Conservation (phyloP, 1,140 invertebrate species). For the Hermatobates lingyangjiaoensis region DNA sequence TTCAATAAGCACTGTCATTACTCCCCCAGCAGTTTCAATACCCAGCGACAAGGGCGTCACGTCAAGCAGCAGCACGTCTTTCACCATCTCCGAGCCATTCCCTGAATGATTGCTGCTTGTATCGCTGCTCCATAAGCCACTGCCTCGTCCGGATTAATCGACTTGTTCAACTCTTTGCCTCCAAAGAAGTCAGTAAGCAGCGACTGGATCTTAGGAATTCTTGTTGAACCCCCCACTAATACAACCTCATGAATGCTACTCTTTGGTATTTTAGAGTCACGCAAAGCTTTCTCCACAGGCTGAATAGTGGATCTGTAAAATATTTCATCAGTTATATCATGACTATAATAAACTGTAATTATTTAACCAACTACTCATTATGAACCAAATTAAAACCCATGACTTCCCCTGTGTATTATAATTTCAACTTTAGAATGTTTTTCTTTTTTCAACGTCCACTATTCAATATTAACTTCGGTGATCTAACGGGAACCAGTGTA, state of each 20-base stretch:
- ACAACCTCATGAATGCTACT: constrained; percentile 85
- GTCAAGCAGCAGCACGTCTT: constrained; percentile 78
- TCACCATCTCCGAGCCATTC: constrained; percentile 82
- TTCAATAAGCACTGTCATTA: constrained; percentile 90
- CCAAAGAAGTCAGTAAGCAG: constrained; percentile 90
- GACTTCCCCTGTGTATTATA: too few species aligned
- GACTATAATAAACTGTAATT: too few species aligned
- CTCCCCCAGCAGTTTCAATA: constrained; percentile 92
- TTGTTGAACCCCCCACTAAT: constrained; percentile 92
- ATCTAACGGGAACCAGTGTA: too few species aligned
- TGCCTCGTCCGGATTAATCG: constrained; percentile 91
- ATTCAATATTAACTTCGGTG: too few species aligned
- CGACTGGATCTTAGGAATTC: constrained; percentile 95
- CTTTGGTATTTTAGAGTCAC: constrained; percentile 90
- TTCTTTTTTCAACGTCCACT: too few species aligned
- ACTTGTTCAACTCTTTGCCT: constrained; percentile 93
- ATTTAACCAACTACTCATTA: too few species aligned
- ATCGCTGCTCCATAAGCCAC: constrained; percentile 79
- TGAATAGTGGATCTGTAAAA: constrained; percentile 77
- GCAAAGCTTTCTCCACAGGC: constrained; percentile 83
- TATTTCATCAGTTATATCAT: too few species aligned
- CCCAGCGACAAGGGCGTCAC: constrained; percentile 87
- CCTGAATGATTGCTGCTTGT: constrained; percentile 81
- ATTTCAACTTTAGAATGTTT: too few species aligned
- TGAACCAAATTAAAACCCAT: too few species aligned